These are phyloP conservation scores for Ophiodon elongatus DNA, from an alignment of 2,113 vertebrate genomes.

Conservation along the genomic window DNA sequence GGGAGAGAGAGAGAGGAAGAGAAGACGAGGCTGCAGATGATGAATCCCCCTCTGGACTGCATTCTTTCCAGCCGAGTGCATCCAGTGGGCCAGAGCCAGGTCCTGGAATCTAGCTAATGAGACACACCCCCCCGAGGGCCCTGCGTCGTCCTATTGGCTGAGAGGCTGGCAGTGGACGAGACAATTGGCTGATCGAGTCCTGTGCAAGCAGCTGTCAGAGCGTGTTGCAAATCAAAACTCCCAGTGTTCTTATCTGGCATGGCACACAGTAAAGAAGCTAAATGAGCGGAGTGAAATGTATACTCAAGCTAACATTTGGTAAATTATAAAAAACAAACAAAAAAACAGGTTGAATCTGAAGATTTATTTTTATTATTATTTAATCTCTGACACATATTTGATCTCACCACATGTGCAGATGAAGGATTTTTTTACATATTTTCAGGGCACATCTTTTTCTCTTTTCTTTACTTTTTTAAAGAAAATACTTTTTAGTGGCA, in stretches of 20 bases:
- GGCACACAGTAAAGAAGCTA: slow-evolving; percentile 59
- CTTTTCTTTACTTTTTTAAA: neutral
- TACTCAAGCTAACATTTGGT: neutral
- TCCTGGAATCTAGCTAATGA: slow-evolving; percentile 86
- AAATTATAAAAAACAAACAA: neutral
- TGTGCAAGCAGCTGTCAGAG: slow-evolving; percentile 60
- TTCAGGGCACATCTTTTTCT: neutral
- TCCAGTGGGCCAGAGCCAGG: slow-evolving; percentile 81
- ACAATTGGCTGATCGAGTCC: slow-evolving; percentile 53
- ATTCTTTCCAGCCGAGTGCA: slow-evolving; percentile 76
- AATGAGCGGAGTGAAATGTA: slow-evolving; percentile 43
- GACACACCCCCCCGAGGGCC: slow-evolving; percentile 67
- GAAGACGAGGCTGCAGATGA: slow-evolving; percentile 65
- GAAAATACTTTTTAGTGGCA: too few species aligned
- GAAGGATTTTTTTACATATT: neutral
- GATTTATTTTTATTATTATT: neutral
- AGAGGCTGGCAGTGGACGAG: slow-evolving; percentile 4
- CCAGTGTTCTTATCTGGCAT: slow-evolving; percentile 41
- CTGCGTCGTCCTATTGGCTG: slow-evolving; percentile 64
- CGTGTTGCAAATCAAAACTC: slow-evolving; percentile 57
- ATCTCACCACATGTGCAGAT: neutral
- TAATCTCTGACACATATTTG: neutral
- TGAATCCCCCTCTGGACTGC: slow-evolving; percentile 76
- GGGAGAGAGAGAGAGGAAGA: slow-evolving; percentile 13
- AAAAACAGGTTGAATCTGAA: neutral